Evolutionary conservation across 1,140 invertebrate species (phyloP).

Genomic region (Tribolium castaneum): DNA sequence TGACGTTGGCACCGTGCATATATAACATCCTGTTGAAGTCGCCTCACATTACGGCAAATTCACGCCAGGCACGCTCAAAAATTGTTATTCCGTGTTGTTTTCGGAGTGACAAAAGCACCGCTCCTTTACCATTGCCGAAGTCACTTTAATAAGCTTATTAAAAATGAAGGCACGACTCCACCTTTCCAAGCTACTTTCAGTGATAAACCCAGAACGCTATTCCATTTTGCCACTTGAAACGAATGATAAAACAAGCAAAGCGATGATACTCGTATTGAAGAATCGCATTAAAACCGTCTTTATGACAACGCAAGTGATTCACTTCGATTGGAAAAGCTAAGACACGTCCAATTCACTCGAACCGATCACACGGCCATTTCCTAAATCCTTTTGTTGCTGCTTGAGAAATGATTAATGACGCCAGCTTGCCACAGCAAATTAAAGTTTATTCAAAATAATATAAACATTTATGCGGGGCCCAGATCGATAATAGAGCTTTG

Average conservation of each 20-base stretch:
- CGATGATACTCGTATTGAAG: slow-evolving; percentile 15
- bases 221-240: neutral
- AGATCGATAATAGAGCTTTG: slow-evolving; percentile 2
- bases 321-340: slow-evolving; percentile 8
- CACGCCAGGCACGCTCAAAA: neutral
- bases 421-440: neutral
- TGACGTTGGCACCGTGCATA: neutral
- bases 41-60: slow-evolving; percentile 2
- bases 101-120: slow-evolving; percentile 11
- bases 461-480: slow-evolving; percentile 12
- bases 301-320: slow-evolving; percentile 24
- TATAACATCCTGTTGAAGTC: slow-evolving; percentile 10
- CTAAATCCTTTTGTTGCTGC: neutral
- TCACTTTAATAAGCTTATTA: slow-evolving; percentile 17
- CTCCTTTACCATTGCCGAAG: slow-evolving; percentile 3
- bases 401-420: slow-evolving; percentile 1
- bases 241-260: slow-evolving; percentile 43
- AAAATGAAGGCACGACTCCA: slow-evolving; percentile 23
- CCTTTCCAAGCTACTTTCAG: neutral
- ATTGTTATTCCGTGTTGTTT: slow-evolving; percentile 28
- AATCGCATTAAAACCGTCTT: slow-evolving; percentile 43
- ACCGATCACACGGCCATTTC: neutral
- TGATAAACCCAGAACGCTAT: neutral
- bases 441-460: slow-evolving; percentile 16
- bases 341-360: neutral